These are phyloP conservation scores for Apistogramma diplotaenia DNA, from an alignment of 2,113 vertebrate species.

Conservation along the genomic window DNA sequence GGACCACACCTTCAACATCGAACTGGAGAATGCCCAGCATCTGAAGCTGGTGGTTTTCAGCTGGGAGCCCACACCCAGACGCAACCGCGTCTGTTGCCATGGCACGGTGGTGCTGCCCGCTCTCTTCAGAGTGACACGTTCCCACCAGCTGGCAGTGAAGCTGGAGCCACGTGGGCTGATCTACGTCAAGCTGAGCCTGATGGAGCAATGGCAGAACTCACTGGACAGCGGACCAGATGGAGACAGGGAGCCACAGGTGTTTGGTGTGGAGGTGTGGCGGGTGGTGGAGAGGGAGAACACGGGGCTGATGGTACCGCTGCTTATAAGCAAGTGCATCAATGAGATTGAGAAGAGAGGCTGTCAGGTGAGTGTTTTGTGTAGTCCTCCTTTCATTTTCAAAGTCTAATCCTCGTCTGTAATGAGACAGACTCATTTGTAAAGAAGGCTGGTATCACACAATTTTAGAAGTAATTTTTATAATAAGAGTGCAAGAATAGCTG, in stretches of 20 bases:
- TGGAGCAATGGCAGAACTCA: conserved; percentile 97
- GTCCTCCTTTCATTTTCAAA: background rate
- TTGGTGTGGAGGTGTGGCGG: conserved; percentile 88
- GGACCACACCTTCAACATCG: conserved; percentile 99
- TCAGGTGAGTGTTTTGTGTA: conserved; percentile 81
- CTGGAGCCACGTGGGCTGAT: conserved; percentile 95
- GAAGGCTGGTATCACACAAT: background rate
- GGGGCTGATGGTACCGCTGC: conserved; percentile 88
- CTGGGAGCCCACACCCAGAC: conserved; percentile 90
- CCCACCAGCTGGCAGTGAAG: conserved; percentile 91
- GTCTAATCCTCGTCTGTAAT: background rate
- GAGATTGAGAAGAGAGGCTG: conserved; percentile 98
- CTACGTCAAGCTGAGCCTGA: conserved; percentile 93
- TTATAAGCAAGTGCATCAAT: conserved; percentile 92
- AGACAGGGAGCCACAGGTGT: conserved; percentile 83
- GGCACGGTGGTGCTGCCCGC: conserved; percentile 90
- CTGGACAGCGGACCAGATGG: conserved; percentile 78
- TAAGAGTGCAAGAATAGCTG: conserved; percentile 5
- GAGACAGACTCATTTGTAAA: background rate
- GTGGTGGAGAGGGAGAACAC: conserved; percentile 90
- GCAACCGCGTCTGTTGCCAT: conserved; percentile 91
- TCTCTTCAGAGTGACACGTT: conserved; percentile 89
- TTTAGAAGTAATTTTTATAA: conserved; percentile 14
- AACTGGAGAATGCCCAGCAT: conserved; percentile 96
- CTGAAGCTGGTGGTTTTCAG: conserved; percentile 96